A percentile compares a stretch with the other conserved stretches of the same genome.
These are phyloP conservation scores for Poeciliopsis turrubarensis DNA, from an alignment of 2,113 vertebrate species.

Conservation along the genomic window DNA sequence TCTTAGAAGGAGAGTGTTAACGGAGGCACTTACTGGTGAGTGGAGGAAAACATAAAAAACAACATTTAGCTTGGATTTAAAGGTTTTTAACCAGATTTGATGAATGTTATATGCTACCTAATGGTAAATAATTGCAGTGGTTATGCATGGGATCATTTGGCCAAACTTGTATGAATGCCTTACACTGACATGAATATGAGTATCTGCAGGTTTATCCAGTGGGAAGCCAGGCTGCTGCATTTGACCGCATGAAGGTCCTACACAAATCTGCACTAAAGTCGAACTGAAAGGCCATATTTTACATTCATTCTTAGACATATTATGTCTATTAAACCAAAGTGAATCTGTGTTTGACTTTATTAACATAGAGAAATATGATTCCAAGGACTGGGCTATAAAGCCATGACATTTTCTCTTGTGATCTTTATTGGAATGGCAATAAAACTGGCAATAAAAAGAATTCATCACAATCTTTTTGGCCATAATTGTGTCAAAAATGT, in stretches of 20 bases:
- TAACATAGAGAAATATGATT: neutral
- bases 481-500: neutral
- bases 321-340: neutral
- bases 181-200: conserved; percentile 3
- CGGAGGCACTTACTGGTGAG: conserved; percentile 43
- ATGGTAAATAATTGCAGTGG: neutral
- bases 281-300: conserved; percentile 36
- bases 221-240: conserved; percentile 34
- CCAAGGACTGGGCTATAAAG: neutral
- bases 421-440: neutral
- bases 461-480: neutral
- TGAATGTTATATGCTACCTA: neutral
- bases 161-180: conserved; percentile 12
- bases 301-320: too few species aligned
- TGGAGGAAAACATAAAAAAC: conserved; percentile 40
- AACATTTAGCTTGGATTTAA: neutral
- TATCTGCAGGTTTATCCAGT: conserved; percentile 7
- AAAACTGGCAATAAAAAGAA: neutral
- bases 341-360: neutral
- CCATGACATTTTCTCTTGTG: neutral
- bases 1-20: conserved; percentile 24
- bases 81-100: neutral
- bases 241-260: neutral
- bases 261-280: conserved; percentile 24
- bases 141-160: conserved; percentile 13